Conservation (phyloP, 2,888 invertebrate species). For the Hofmannophila pseudospretella region DNA sequence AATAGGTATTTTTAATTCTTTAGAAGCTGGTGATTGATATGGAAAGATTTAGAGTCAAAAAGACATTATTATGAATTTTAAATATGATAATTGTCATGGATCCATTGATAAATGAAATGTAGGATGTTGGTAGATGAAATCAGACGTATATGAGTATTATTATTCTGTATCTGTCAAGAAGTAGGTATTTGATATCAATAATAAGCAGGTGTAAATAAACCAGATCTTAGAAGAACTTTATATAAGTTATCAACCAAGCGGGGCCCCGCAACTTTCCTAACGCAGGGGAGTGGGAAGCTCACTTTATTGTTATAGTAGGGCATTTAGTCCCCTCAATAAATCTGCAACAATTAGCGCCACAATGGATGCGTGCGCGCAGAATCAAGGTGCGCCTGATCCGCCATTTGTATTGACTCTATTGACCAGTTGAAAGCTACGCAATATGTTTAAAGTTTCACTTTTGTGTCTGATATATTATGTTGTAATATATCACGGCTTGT, state of each 20-base stretch:
- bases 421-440: constrained; percentile 31
- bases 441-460: constrained; percentile 25
- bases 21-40: no score
- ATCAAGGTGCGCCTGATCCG: constrained; percentile 28
- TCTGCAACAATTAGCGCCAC: constrained; percentile 38
- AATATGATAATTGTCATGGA: no score
- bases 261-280: no score
- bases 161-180: constrained; percentile 3
- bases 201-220: background rate
- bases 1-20: no score
- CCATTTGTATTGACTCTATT: constrained; percentile 14
- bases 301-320: background rate
- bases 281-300: no score
- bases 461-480: constrained; percentile 15
- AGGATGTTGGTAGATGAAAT: no score
- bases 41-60: no score
- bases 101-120: no score
- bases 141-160: no score
- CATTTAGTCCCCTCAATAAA: constrained; percentile 25
- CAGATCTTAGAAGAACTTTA: no score
- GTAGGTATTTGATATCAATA: background rate
- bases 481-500: constrained; percentile 7
- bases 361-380: constrained; percentile 36
- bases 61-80: no score
- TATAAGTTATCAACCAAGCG: no score